Base-by-base conservation (phyloP, 2,888 invertebrate genomes). In the Andrena camellia region DNA sequence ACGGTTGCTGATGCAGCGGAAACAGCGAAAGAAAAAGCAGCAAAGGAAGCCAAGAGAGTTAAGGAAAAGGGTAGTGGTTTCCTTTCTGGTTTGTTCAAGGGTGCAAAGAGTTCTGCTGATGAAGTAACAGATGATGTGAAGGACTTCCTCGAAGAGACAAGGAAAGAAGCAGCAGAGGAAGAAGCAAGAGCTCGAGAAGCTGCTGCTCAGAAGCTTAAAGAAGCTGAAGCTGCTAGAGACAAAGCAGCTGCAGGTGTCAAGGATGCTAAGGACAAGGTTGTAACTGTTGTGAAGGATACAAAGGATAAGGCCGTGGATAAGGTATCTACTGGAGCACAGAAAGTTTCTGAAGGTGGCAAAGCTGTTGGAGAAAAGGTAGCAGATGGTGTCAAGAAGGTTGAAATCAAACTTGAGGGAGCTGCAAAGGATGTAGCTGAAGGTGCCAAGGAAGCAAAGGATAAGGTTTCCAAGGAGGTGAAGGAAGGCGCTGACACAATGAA, bases 331-430 rank as follows among this genome's bases (percentile, higher is more conserved):
- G 86, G 75, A 35, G 81, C 84, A 1, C 85, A 90, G 3, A 90
- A 88, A 1, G 84, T 76, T 2, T 66, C 85, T 6, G 88, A 95
- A 88, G 94, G 94, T 89, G 95, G 95, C 94, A 95, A 95, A 64
- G 94, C 95, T 5, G 88, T 95, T 0, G 95, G 94, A 92, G 95
- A 95, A 83, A 62, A 83, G 2, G 20, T 84, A 10, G 50, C 50
- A 0, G 63, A 72, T 0, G 62, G 29, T 5, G 71, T 60, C 68
- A 91, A 89, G 31, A 89, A 90, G 76, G 90, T 90, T 17, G 85
- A 88, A 17, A 81, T 68, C 0, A 78, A 81, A 63, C 23, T 78
- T 10, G 62, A 52, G 13, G 17, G 20, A 8, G 42, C 64, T 31
- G 79, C 63, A 0, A 13, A 17, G 0, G 23, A 54, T 20, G 29